Percentiles rank a stretch among this genome's conserved stretches.
These are phyloP conservation scores for Cnemophilus loriae DNA, from an alignment of 2,113 vertebrate genomes.

Conservation along the genomic window DNA sequence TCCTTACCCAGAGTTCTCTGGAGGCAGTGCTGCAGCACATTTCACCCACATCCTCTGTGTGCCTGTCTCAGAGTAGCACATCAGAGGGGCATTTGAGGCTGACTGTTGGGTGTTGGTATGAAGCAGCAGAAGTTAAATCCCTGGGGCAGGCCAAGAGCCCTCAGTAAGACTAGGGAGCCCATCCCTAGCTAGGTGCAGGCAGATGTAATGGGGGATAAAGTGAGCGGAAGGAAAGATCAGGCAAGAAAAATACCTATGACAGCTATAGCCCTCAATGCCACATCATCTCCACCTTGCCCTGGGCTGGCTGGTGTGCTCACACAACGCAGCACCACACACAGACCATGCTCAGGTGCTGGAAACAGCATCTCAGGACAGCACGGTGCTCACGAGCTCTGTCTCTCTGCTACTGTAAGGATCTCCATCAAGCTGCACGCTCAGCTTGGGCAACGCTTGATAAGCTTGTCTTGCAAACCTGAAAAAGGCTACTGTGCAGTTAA, in stretches of 20 bases:
- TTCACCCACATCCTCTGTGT: not conserved
- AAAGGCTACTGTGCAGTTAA: not conserved
- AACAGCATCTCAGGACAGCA: not conserved
- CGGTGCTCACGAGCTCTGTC: not conserved
- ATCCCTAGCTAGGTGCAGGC: too few species aligned
- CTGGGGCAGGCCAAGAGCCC: not conserved
- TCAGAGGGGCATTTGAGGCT: not conserved
- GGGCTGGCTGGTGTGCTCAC: not conserved
- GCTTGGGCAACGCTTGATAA: not conserved
- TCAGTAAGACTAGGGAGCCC: not conserved
- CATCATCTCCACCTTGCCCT: not conserved
- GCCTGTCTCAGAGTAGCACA: not conserved
- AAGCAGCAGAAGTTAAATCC: not conserved
- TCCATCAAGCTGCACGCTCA: not conserved
- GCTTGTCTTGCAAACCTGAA: not conserved
- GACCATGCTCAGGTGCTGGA: not conserved
- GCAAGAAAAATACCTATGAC: not conserved
- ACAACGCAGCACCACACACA: accelerated
- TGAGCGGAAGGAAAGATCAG: not conserved
- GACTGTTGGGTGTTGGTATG: not conserved
- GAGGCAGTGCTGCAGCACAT: not conserved
- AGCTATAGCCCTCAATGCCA: not conserved
- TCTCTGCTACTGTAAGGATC: not conserved
- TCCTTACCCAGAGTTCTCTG: not conserved
- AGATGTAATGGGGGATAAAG: not conserved